Conservation (phyloP, 2,888 invertebrate species). For the Drosophila lacicola region DNA sequence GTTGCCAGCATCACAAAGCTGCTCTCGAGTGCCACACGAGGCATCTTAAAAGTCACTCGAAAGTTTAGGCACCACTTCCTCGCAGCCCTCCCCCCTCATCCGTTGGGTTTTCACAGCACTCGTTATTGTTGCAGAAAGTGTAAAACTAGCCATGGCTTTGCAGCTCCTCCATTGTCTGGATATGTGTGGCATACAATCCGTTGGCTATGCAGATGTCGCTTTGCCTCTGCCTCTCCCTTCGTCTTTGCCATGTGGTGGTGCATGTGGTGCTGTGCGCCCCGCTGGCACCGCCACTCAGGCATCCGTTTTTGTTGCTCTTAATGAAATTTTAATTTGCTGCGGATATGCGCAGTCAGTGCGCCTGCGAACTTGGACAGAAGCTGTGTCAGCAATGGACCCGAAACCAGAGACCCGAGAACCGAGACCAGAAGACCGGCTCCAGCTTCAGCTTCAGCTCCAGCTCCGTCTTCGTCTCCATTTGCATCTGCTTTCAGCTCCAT, state of each 20-base stretch:
- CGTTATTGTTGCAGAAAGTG: conserved; percentile 54
- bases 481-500: conserved; percentile 11
- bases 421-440: neutral
- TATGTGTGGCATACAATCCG: conserved; percentile 29
- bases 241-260: neutral
- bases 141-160: conserved; percentile 64
- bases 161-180: conserved; percentile 39
- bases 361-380: conserved; percentile 67
- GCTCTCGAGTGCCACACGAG: conserved; percentile 51
- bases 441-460: neutral
- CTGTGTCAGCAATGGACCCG: conserved; percentile 27
- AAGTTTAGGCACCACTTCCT: conserved; percentile 45
- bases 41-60: conserved; percentile 63
- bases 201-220: conserved; percentile 43
- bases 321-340: conserved; percentile 82
- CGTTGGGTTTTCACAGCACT: neutral
- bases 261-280: conserved; percentile 16
- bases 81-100: neutral
- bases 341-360: conserved; percentile 81
- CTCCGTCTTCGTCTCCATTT: conserved; percentile 3
- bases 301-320: conserved; percentile 65
- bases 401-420: neutral
- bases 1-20: conserved; percentile 49
- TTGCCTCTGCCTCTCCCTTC: neutral
- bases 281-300: conserved; percentile 31